Evolutionary conservation across 2,113 vertebrate species (phyloP).

Genomic region (Cochlearius cochlearius): DNA sequence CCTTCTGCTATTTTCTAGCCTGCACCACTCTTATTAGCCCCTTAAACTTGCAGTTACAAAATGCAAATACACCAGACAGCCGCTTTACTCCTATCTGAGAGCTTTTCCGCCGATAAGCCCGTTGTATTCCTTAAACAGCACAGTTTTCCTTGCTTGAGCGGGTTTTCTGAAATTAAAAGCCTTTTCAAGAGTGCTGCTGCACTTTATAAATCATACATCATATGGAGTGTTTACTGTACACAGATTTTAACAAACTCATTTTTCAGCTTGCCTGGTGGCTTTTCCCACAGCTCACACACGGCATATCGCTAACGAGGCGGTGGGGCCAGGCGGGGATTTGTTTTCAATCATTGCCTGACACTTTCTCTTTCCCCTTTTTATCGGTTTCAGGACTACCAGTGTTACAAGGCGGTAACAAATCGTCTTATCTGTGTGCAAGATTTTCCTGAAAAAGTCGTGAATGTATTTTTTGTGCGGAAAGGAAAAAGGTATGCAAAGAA

Average conservation of each 20-base stretch:
- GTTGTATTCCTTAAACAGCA: fast-evolving
- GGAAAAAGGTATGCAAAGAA: background rate
- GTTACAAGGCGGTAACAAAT: background rate
- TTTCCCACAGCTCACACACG: background rate
- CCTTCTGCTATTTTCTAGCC: background rate
- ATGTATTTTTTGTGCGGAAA: background rate
- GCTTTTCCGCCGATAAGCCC: fast-evolving
- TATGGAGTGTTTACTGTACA: fast-evolving
- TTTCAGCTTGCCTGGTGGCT: background rate
- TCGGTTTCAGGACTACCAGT: background rate
- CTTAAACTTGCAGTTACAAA: background rate
- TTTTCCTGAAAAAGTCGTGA: fast-evolving
- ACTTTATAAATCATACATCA: background rate
- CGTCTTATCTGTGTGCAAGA: background rate
- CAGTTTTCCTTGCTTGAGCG: background rate
- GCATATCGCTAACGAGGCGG: fast-evolving
- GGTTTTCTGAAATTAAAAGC: background rate
- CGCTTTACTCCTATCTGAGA: fast-evolving
- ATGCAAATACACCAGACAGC: fast-evolving
- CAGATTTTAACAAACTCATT: background rate
- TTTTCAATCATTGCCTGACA: fast-evolving
- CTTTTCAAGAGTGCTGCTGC: background rate
- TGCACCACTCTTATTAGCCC: background rate
- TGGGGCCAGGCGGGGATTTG: background rate
- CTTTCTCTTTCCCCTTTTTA: background rate